phyloP scores from a whole-genome alignment of 2,113 vertebrate genomes.

The Chamaetylas fuelleborni region DNA sequence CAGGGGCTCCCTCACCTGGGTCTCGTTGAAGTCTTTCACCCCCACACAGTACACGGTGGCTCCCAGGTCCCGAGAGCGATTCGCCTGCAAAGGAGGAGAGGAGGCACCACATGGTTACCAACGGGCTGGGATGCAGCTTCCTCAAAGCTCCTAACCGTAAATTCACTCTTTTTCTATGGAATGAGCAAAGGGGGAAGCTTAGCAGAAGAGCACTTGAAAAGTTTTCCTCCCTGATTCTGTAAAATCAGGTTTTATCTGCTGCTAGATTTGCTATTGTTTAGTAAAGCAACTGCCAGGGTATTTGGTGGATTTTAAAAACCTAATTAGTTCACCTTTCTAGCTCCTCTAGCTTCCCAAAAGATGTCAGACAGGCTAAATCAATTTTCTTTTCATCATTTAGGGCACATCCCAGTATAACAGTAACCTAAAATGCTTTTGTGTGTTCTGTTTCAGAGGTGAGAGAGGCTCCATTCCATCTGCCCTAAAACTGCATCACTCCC shows the following conservation, averaged over 20 bases:
- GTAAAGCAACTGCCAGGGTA: not conserved
- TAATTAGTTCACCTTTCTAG: not conserved
- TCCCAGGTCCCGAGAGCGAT: conserved; percentile 91
- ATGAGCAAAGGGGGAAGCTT: not conserved
- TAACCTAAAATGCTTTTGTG: not conserved
- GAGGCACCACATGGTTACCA: too few species aligned
- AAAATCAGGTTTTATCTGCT: not conserved
- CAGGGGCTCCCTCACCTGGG: conserved; percentile 81
- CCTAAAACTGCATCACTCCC: not conserved
- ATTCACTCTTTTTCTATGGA: not conserved
- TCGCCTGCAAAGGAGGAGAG: conserved; percentile 78
- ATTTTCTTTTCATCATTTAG: not conserved
- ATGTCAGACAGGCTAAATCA: not conserved
- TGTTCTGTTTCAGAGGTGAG: not conserved
- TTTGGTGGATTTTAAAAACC: not conserved
- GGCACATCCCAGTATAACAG: not conserved
- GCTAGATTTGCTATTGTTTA: not conserved
- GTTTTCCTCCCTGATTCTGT: not conserved
- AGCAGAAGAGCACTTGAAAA: not conserved
- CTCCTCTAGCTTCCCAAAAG: not conserved
- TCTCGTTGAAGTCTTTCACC: conserved; percentile 99
- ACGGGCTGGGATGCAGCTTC: accelerated
- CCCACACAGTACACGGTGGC: conserved; percentile 96
- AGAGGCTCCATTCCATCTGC: not conserved
- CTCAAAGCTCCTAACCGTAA: not conserved